These are phyloP conservation scores for Diadegma fenestrale DNA, from an alignment of 2,888 invertebrate genomes.

Conservation along the genomic window DNA sequence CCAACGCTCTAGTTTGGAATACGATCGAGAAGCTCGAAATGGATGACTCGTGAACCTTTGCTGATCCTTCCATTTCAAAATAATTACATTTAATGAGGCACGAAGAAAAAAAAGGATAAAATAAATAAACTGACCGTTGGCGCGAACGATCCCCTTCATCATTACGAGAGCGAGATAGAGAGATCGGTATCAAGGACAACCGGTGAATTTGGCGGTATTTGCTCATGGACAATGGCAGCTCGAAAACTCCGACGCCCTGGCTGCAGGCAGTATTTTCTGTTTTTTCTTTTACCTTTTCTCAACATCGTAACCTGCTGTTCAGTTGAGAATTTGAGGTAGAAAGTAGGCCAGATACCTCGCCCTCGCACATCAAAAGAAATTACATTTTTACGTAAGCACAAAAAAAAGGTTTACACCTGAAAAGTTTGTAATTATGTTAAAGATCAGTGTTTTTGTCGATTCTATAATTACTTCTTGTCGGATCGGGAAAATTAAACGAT, in stretches of 20 bases:
- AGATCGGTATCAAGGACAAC: conserved; percentile 72
- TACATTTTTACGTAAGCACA: conserved; percentile 5
- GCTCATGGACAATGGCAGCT: conserved; percentile 55
- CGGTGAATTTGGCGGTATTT: conserved; percentile 66
- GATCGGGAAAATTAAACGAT: not conserved
- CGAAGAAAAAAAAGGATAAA: not conserved
- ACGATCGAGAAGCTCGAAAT: not conserved
- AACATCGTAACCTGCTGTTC: conserved; percentile 43
- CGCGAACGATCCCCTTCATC: conserved; percentile 23
- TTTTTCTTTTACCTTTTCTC: conserved; percentile 29
- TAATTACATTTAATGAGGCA: conserved; percentile 24
- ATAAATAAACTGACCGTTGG: not conserved
- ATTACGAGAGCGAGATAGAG: conserved; percentile 22
- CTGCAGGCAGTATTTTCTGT: conserved; percentile 34
- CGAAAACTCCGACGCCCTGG: conserved; percentile 58
- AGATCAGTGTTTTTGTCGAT: not conserved
- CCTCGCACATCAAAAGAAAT: conserved; percentile 28
- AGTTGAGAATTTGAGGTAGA: conserved; percentile 51
- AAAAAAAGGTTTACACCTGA: not conserved
- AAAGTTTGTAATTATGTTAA: not conserved
- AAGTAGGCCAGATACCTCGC: conserved; percentile 54
- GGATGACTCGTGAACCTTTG: not conserved
- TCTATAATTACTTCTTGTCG: not conserved
- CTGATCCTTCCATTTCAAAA: not conserved
- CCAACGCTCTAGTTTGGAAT: not conserved